phyloP scores from a whole-genome alignment of 2,797 vertebrate species.

The Sebastes iracundus region DNA sequence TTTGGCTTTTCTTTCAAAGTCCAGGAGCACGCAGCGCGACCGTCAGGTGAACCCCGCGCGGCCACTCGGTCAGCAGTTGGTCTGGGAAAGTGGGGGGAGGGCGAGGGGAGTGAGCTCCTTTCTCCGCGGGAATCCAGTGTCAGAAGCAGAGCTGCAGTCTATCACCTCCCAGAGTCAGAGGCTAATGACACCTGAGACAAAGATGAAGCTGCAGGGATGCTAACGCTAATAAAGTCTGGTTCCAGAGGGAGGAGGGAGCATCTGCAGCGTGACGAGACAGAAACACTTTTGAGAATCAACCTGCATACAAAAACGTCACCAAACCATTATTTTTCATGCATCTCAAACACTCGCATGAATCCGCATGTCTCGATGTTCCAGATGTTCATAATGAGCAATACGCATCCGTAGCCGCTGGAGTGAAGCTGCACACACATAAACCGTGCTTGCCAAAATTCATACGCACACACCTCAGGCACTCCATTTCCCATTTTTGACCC shows the following conservation, averaged over 20 bases:
- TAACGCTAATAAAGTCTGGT: constrained; percentile 9
- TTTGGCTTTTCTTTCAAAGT: constrained; percentile 43
- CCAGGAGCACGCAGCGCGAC: background rate
- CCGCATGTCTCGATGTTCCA: constrained; percentile 43
- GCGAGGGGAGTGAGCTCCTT: background rate
- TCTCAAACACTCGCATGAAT: constrained; percentile 30
- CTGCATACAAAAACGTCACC: background rate
- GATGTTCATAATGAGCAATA: constrained; percentile 25
- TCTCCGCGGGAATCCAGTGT: constrained; percentile 12
- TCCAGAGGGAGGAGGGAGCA: background rate
- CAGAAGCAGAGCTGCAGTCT: constrained; percentile 16
- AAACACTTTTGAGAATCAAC: background rate
- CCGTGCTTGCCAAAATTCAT: constrained; percentile 18
- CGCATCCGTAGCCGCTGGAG: background rate
- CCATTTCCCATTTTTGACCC: constrained; percentile 18
- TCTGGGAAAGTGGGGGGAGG: background rate
- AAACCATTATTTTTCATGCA: constrained; percentile 10
- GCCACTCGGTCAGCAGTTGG: constrained; percentile 24
- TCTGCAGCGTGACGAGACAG: background rate
- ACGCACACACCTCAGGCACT: constrained; percentile 3
- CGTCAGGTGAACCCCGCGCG: constrained; percentile 27
- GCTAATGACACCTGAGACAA: constrained; percentile 30
- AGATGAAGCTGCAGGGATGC: constrained; percentile 6
- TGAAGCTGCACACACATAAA: constrained; percentile 6
- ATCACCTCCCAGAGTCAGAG: constrained; percentile 2